A percentile compares a stretch with the other conserved stretches of the same genome.
Evolutionary conservation across 2,888 invertebrate species (phyloP).

Genomic region (Platerodrilus igneus): DNA sequence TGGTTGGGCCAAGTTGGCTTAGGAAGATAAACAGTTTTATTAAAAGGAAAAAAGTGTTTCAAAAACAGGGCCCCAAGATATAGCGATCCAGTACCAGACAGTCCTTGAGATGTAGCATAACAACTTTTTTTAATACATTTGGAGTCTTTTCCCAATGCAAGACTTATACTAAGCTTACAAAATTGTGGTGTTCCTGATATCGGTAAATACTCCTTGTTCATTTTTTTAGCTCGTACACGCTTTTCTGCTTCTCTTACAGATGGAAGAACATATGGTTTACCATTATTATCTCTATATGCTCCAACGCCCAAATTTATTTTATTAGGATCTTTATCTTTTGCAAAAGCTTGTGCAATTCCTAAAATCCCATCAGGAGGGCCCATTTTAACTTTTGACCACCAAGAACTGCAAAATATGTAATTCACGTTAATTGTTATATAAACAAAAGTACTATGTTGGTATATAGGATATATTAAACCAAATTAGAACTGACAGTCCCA

Average conservation of each 20-base stretch:
- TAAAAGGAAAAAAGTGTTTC: constrained; percentile 70
- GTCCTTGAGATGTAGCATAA: constrained; percentile 74
- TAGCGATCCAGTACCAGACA: constrained; percentile 97
- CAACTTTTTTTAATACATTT: constrained; percentile 62
- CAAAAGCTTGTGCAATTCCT: constrained; percentile 95
- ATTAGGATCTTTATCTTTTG: constrained; percentile 81
- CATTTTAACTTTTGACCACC: constrained; percentile 88
- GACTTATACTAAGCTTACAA: constrained; percentile 73
- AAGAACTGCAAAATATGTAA: constrained; percentile 62
- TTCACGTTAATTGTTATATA: too few species aligned
- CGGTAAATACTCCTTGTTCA: constrained; percentile 94
- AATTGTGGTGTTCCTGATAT: constrained; percentile 85
- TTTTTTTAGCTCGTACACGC: constrained; percentile 56
- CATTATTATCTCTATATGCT: constrained; percentile 95
- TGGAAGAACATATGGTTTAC: constrained; percentile 92
- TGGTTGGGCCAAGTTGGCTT: constrained; percentile 98
- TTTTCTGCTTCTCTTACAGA: constrained; percentile 85
- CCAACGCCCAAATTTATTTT: constrained; percentile 97
- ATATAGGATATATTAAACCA: too few species aligned
- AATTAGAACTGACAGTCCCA: too few species aligned
- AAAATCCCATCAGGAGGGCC: constrained; percentile 98
- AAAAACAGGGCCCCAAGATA: constrained; percentile 87
- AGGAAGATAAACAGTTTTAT: constrained; percentile 83
- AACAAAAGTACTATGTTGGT: too few species aligned
- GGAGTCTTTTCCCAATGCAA: constrained; percentile 83